These are phyloP conservation scores for Mythimna pallens DNA, from an alignment of 2,888 invertebrate genomes.

Conservation along the genomic window DNA sequence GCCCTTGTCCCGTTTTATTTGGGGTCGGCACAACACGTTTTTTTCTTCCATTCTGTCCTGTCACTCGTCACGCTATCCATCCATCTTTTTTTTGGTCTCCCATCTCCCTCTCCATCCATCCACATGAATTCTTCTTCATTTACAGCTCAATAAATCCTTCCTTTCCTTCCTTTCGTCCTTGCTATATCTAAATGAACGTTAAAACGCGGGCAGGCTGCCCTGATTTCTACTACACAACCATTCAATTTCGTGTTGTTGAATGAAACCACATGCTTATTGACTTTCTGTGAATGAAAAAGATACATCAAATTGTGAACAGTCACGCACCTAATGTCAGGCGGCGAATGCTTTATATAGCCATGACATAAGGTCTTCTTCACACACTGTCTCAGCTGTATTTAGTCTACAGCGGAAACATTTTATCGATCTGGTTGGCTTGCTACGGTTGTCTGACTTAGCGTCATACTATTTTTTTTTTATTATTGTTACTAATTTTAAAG, in stretches of 20 bases:
- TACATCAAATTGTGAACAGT: constrained; percentile 8
- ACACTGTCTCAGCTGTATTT: neutral
- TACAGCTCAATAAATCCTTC: neutral
- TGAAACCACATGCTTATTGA: neutral
- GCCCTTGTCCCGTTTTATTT: no score
- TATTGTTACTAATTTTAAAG: no score
- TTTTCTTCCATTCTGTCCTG: no score
- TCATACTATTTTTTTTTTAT: no score
- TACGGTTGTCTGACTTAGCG: no score
- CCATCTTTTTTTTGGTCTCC: no score
- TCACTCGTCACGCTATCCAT: no score
- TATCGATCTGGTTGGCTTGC: no score
- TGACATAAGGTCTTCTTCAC: constrained; percentile 3
- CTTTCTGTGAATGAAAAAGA: constrained; percentile 11
- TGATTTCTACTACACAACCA: neutral
- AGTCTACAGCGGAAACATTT: neutral
- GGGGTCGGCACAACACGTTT: no score
- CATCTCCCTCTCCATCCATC: no score
- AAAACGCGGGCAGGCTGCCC: neutral
- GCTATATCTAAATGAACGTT: no score
- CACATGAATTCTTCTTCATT: no score
- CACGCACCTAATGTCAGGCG: constrained; percentile 4
- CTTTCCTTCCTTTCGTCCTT: neutral
- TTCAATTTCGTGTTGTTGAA: constrained; percentile 4
- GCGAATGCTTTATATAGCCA: neutral